Evolutionary conservation across 2,888 invertebrate species (phyloP), one percentile per base, ranked within the genome.

Genomic region (Archaeoteleia sp.): DNA sequence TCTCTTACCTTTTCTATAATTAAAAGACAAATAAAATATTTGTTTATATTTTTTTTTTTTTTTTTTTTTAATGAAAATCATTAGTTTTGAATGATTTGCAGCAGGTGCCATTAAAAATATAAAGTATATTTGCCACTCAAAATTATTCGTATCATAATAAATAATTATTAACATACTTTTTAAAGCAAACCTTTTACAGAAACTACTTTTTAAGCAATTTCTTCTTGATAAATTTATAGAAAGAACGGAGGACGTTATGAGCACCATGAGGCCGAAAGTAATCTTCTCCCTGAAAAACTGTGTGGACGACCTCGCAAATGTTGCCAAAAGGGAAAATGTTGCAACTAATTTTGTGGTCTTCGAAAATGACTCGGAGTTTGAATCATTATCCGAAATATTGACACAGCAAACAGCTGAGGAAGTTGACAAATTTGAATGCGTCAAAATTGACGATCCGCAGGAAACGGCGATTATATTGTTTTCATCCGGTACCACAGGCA

Each of bases 401-500:
- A 6, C 25, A 43, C 27, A 43, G 14, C 12, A 51, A n/a, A n/a
- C n/a, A n/a, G n/a, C n/a, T n/a, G n/a, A n/a, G n/a, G n/a, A n/a
- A n/a, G n/a, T n/a, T n/a, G n/a, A n/a, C n/a, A n/a, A n/a, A n/a
- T n/a, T n/a, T n/a, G 2, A 14, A 1, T 20, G 35, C 1, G 40
- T 27, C 8, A 20, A 40, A 30, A 29, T 60, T 2, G 20, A 49
- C 14, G 68, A 54, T 15, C 55, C 48, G 0, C 34, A 67, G 0
- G 60, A 75, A 1, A 46, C 71, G 1, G 74, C 72, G 1, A 2
- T 68, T 2, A 73, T 78, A 9, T 12, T 76, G 3, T 77, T 67
- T 30, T 74, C 77, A 2, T 79, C 77, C 2, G 79, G 78, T 12
- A 75, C 67, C 3, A 74, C 73, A 1, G 76, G 78, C 12, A 8